phyloP scores from a whole-genome alignment of 2,888 invertebrate genomes.

The Cactoblastis cactorum region DNA sequence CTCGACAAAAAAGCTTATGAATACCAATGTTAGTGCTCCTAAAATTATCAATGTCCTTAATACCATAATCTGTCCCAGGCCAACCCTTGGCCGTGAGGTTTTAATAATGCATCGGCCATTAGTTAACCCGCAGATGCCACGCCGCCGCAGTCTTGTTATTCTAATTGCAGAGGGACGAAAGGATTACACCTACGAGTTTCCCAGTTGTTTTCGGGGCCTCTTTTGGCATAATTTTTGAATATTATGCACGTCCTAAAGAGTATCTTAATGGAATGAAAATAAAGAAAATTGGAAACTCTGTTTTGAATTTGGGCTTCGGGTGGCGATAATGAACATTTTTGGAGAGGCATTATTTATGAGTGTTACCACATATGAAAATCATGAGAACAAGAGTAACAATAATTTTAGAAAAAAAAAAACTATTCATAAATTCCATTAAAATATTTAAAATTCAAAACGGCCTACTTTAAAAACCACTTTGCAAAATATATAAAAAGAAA shows the following conservation, averaged over 20 bases:
- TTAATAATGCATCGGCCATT: constrained; percentile 78
- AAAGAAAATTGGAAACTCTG: constrained; percentile 17
- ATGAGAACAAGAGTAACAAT: not conserved
- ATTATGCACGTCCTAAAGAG: constrained; percentile 14
- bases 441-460: constrained; percentile 1
- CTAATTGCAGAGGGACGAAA: constrained; percentile 65
- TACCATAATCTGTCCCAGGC: constrained; percentile 64
- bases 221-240: constrained; percentile 33
- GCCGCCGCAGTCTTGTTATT: constrained; percentile 64
- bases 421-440: not conserved
- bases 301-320: not conserved
- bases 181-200: constrained; percentile 56
- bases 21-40: constrained; percentile 16
- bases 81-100: constrained; percentile 58
- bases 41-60: constrained; percentile 45
- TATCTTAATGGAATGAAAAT: constrained; percentile 44
- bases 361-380: too few species aligned
- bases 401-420: not conserved
- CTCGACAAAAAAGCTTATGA: too few species aligned
- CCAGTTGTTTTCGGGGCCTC: constrained; percentile 43
- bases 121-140: constrained; percentile 72
- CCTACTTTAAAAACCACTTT: constrained; percentile 2
- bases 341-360: too few species aligned
- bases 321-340: not conserved
- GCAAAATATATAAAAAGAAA: constrained; percentile 1